These are phyloP conservation scores for Cepphus grylle DNA, from an alignment of 2,113 vertebrate genomes.

Conservation along the genomic window DNA sequence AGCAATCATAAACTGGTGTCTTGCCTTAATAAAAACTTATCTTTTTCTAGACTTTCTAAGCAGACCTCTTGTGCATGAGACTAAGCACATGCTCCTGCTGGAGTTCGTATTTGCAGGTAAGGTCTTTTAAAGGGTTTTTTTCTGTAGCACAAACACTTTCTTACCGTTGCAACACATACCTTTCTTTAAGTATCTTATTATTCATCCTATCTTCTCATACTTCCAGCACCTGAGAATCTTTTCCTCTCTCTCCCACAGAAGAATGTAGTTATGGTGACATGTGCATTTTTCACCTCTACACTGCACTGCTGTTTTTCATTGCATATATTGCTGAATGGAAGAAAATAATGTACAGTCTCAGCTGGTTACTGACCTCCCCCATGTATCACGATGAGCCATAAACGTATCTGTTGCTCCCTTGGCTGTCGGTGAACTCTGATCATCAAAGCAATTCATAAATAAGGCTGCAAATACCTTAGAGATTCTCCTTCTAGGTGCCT, in stretches of 20 bases:
- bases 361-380: conserved; percentile 9
- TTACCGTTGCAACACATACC: background rate
- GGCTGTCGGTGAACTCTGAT: background rate
- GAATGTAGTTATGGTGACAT: background rate
- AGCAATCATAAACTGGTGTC: background rate
- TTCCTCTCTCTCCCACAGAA: background rate
- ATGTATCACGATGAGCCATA: conserved; percentile 48
- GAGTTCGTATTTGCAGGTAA: background rate
- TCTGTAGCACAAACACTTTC: background rate
- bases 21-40: background rate
- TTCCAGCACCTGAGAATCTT: background rate
- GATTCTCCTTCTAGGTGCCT: background rate
- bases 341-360: conserved; percentile 35
- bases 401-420: conserved; percentile 11
- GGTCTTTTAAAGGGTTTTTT: background rate
- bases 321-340: conserved; percentile 39
- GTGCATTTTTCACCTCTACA: conserved; percentile 22
- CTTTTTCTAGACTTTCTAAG: background rate
- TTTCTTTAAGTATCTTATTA: background rate
- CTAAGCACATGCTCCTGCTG: background rate
- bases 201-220: background rate
- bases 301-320: background rate
- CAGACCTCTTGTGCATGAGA: background rate
- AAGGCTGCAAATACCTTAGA: background rate
- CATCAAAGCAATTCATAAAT: conserved; percentile 10